Evolutionary conservation across 2,888 invertebrate species (phyloP).

Genomic region (Hybos culiciformis): DNA sequence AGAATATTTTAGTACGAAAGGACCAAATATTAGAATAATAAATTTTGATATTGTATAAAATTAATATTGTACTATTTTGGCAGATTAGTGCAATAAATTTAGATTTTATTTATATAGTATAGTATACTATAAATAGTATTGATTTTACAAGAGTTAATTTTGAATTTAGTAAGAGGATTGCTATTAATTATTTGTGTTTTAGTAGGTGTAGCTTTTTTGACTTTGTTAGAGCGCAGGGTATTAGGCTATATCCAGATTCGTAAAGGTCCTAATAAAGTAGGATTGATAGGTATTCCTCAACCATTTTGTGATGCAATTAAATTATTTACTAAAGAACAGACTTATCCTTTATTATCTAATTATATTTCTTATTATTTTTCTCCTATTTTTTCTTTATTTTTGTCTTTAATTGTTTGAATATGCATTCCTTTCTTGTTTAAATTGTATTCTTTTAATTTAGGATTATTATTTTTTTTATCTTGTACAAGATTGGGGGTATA

Average conservation of each 20-base stretch:
- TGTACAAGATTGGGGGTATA: constrained; percentile 50
- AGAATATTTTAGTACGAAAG: constrained; percentile 66
- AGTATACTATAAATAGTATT: constrained; percentile 44
- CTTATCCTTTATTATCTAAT: constrained; percentile 44
- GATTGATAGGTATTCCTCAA: constrained; percentile 47
- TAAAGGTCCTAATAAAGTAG: constrained; percentile 59
- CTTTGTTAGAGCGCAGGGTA: constrained; percentile 56
- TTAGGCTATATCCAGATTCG: constrained; percentile 61
- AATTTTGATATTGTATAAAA: constrained; percentile 28
- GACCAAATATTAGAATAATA: constrained; percentile 45
- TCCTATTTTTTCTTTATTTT: constrained; percentile 44
- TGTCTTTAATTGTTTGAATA: constrained; percentile 44
- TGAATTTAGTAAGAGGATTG: constrained; percentile 36
- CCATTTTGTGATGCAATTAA: constrained; percentile 62
- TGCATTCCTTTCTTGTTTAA: constrained; percentile 44
- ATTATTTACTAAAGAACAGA: constrained; percentile 53
- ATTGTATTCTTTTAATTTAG: constrained; percentile 43
- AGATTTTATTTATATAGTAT: constrained; percentile 49
- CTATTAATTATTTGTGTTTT: constrained; percentile 47
- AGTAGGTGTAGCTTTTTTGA: constrained; percentile 55
- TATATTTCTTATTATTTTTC: constrained; percentile 46
- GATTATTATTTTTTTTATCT: constrained; percentile 50
- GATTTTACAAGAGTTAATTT: constrained; percentile 37
- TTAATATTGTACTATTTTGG: constrained; percentile 41
- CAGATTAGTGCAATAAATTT: constrained; percentile 58